A percentile compares a stretch with the other conserved stretches of the same genome.
Conservation (phyloP, 2,113 vertebrate species). For the Psammodynastes pulverulentus region DNA sequence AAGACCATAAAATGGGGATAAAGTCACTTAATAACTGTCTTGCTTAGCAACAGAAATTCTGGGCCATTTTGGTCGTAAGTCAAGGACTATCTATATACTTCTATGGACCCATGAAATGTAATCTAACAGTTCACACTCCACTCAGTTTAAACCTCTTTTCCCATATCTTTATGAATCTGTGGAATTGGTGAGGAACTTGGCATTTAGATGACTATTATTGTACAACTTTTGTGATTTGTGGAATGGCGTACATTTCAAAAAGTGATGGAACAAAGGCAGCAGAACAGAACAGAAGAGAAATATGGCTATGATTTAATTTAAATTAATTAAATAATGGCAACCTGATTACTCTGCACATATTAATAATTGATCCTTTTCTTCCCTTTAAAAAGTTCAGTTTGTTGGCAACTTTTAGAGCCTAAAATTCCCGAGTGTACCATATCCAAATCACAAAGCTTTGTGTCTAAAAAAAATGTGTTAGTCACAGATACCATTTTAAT, state of each 20-base stretch:
- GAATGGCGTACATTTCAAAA: not conserved
- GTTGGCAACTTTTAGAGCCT: not conserved
- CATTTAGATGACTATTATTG: not conserved
- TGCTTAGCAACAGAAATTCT: not conserved
- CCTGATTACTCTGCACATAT: not conserved
- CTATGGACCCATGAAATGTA: not conserved
- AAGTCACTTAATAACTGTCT: not conserved
- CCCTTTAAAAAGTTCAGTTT: not conserved
- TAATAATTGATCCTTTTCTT: not conserved
- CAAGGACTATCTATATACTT: not conserved
- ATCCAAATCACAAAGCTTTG: not conserved
- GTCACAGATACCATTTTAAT: not conserved
- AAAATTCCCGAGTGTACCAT: not conserved
- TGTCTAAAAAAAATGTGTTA: not conserved
- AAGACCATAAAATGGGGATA: too few species aligned
- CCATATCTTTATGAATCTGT: not conserved
- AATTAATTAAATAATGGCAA: not conserved
- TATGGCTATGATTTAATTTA: not conserved
- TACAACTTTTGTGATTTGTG: not conserved
- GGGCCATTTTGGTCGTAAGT: not conserved
- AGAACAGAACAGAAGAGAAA: not conserved
- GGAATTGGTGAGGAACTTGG: not conserved
- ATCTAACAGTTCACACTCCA: not conserved
- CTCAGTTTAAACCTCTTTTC: not conserved
- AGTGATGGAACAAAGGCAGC: not conserved